These are phyloP conservation scores for Hyperoplus immaculatus DNA, from an alignment of 2,797 vertebrate species.

Conservation along the genomic window DNA sequence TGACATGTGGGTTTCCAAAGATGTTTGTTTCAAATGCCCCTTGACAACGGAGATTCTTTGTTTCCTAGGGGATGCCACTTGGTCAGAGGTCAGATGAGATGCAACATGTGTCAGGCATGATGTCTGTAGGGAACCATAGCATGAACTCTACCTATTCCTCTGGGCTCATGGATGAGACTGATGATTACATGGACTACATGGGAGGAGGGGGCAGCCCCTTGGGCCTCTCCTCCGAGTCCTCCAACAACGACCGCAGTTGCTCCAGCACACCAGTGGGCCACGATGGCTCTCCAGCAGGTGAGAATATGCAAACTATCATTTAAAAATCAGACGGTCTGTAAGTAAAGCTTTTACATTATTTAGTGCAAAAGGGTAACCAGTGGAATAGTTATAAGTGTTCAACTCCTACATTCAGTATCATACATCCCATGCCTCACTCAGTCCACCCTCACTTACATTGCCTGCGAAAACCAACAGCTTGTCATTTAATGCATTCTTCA, in stretches of 20 bases:
- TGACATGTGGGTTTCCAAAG: constrained; percentile 2
- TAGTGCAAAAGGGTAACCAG: neutral
- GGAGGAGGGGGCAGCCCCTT: constrained; percentile 92
- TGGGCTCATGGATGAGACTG: constrained; percentile 90
- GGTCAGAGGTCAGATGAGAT: constrained; percentile 82
- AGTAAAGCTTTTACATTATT: constrained; percentile 13
- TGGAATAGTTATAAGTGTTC: constrained; percentile 1
- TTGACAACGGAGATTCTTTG: constrained; percentile 1
- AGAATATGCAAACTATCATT: constrained; percentile 43
- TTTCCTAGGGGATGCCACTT: constrained; percentile 82
- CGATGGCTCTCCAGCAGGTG: constrained; percentile 95
- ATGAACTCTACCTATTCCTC: constrained; percentile 78
- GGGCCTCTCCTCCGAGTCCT: constrained; percentile 96
- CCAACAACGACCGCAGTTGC: constrained; percentile 97
- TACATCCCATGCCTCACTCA: constrained; percentile 8
- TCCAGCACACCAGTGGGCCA: constrained; percentile 98
- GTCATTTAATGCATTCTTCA: constrained; percentile 53
- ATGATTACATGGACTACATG: constrained; percentile 96
- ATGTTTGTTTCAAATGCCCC: constrained; percentile 8
- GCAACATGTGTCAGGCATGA: constrained; percentile 81
- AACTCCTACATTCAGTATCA: constrained; percentile 14
- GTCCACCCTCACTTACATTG: constrained; percentile 15
- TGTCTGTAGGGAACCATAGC: constrained; percentile 72
- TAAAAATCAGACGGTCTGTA: constrained; percentile 11
- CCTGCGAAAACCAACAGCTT: constrained; percentile 33